Evolutionary conservation across 2,888 invertebrate species (phyloP).

Genomic region (Caenorhabditis afra): DNA sequence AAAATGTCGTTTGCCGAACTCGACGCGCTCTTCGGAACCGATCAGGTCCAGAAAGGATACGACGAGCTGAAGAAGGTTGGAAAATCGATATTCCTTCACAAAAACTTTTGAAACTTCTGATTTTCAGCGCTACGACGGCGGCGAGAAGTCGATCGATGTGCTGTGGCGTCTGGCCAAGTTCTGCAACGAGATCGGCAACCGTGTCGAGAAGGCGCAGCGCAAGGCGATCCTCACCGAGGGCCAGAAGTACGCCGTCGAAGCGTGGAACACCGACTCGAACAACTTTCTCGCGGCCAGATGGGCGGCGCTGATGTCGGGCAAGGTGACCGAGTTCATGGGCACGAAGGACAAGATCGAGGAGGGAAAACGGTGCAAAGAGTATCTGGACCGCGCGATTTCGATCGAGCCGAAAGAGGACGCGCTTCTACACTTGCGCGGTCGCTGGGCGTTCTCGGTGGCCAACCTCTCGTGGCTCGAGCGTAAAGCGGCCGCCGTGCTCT

Average conservation of each 20-base stretch:
- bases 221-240: constrained; percentile 75
- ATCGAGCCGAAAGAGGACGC: constrained; percentile 68
- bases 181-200: constrained; percentile 64
- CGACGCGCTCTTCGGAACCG: constrained; percentile 59
- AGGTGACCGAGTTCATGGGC: constrained; percentile 72
- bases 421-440: constrained; percentile 70
- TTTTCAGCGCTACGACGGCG: constrained; percentile 61
- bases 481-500: constrained; percentile 71
- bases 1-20: constrained; percentile 52
- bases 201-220: constrained; percentile 64
- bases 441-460: constrained; percentile 72
- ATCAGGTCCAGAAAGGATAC: constrained; percentile 64
- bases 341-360: constrained; percentile 79
- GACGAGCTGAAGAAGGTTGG: constrained; percentile 65
- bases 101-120: neutral
- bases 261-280: constrained; percentile 64
- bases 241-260: constrained; percentile 71
- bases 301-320: constrained; percentile 76
- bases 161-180: constrained; percentile 75
- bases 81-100: neutral
- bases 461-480: constrained; percentile 74
- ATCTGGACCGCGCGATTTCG: constrained; percentile 74
- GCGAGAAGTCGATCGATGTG: constrained; percentile 66
- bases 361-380: constrained; percentile 78
- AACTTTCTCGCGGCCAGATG: constrained; percentile 75